These are phyloP conservation scores for Ceriagrion tenellum DNA, from an alignment of 2,888 invertebrate genomes.

Conservation along the genomic window DNA sequence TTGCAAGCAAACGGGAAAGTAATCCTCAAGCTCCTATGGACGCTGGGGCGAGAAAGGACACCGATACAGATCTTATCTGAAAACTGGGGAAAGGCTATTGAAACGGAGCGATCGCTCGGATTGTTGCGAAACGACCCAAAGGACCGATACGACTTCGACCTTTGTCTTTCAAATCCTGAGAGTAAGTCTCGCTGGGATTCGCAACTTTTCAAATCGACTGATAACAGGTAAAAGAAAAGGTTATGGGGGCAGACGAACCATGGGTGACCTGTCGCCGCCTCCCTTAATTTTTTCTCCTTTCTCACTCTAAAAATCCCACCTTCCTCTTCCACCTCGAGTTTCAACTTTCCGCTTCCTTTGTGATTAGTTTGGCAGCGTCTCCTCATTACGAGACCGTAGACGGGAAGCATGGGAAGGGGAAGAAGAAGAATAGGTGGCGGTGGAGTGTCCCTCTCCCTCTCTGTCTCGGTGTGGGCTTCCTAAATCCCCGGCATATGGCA, in stretches of 20 bases:
- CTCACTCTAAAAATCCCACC: not conserved
- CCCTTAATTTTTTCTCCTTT: not conserved
- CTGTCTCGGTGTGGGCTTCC: not conserved
- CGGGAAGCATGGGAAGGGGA: not conserved
- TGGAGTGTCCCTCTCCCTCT: too few species aligned
- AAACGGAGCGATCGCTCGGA: not conserved
- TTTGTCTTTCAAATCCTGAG: not conserved
- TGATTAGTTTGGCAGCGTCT: slow-evolving; percentile 16
- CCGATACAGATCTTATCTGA: not conserved
- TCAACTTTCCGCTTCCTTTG: slow-evolving; percentile 13
- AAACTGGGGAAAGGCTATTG: not conserved
- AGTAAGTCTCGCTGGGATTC: not conserved
- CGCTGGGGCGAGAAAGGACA: not conserved
- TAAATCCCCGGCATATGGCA: slow-evolving; percentile 2
- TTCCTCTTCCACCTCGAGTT: not conserved
- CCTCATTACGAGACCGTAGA: not conserved
- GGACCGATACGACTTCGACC: not conserved
- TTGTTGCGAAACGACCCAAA: not conserved
- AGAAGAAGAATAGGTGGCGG: not conserved
- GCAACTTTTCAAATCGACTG: not conserved
- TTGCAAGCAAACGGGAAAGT: not conserved
- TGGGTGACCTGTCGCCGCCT: not conserved
- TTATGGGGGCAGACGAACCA: not conserved
- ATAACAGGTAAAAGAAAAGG: not conserved
- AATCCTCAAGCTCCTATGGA: not conserved